Base-by-base conservation (phyloP, 92 coral and sea anemone species). In the Muricea muricata region DNA sequence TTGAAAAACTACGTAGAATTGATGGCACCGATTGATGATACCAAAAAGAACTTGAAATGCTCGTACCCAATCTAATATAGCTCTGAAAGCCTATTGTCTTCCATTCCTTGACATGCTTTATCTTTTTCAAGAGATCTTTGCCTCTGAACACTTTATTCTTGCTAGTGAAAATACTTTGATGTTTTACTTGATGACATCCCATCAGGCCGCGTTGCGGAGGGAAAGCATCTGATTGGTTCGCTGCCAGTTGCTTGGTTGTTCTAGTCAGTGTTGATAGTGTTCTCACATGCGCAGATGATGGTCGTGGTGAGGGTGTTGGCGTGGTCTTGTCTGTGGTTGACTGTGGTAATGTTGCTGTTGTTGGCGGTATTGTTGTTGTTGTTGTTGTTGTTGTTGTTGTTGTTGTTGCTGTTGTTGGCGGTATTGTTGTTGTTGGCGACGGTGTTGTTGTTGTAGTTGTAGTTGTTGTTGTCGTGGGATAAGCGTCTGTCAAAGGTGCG, bases 31-130 rank as follows among this genome's bases (percentile, higher is more conserved):
- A 9, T 37, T 37, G 4, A 9, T 4, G 9, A 37, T 37, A 37
- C 9, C 9, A 1, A 13, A 45, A 8, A 45, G 14, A 45, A 6
- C 15, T 1, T 45, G 14, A 45, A 45, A 45, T 45, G 12, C 70
- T 13, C 70, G 28, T 63, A 63, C 70, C 70, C 12, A 63, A 63
- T 63, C 70, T 63, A 29, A 63, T 32, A 63, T 28, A 63, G n/a
- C 37, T 63, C 3, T 24, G 30, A 63, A 28, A 63, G 15, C 12
- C 30, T 18, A 28, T 29, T 13, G 8, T 63, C 37, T 63, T 29
- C 4, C 28, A 63, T 63, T 29, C 18, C 30, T 63, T 29, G 17
- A 63, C 70, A 0, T 0, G 15, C 37, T 28, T 32, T 17, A 63
- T 63, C 70, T 63, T 63, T 25, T 29, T 32, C 70, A 63, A 63